Base-by-base conservation (phyloP, 2,113 vertebrate genomes). In the Cyprinodon variegatus region DNA sequence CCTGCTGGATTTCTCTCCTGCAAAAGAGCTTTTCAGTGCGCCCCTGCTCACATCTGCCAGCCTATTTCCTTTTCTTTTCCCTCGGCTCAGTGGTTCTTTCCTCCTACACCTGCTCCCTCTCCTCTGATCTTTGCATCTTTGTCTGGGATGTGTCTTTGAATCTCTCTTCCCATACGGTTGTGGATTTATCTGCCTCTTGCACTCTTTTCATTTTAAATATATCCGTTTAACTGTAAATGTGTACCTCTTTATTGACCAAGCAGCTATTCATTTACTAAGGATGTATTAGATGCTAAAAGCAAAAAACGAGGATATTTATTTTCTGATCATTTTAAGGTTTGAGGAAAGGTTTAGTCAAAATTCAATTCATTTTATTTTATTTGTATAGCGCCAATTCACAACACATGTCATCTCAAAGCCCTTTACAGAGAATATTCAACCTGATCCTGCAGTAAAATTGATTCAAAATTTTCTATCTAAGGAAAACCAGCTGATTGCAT, bases 1-100 rank as follows among this genome's bases (percentile, higher is more conserved):
- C 84, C 80, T 6, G 68, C 83, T 81, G 87, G 81, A 87, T 90
- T 86, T 87, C 79, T 85, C 80, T 78, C 46, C 67, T 41, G 79
- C 77, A 82, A 77, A 86, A 83, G 74, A 82, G 83, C 84, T 88
- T 87, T 83, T 79, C 84, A 63, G 72, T 20, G 71, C 43, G 76
- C 75, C 86, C 53, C 68, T 60, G 89, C 75, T 76, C 61, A 48
- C 81, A 50, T 83, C 78, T 83, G 87, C 84, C 83, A 86, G 83
- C 41, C 74, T 36, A 46, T 64, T 76, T 83, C 48, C 67, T 57
- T 74, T 66, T 71, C 65, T 81, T 59, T 83, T 39, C 65, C 72
- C 43, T 48, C 43, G 43, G 67, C 80, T 76, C 78, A 40, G 61
- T 68, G 67, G n/a, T 65, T 68, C 60, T 60, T 64, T 63, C 38